These are phyloP conservation scores for Sericinus montela DNA, from an alignment of 2,888 invertebrate genomes.

Conservation along the genomic window DNA sequence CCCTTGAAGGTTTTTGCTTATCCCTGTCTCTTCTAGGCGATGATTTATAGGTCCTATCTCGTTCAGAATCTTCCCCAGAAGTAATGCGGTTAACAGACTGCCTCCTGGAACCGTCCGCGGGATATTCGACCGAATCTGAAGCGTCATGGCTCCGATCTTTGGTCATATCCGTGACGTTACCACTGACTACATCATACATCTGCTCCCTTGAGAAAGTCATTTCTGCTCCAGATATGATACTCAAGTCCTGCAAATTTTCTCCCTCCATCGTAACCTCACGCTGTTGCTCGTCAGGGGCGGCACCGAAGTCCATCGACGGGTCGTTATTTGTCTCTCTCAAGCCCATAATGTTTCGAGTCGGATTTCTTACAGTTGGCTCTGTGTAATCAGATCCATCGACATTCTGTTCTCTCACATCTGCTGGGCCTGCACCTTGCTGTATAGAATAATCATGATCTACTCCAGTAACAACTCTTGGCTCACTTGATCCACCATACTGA, in stretches of 20 bases:
- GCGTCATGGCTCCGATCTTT: conserved; percentile 46
- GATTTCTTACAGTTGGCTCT: conserved; percentile 46
- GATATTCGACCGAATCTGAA: conserved; percentile 51
- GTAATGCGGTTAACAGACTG: conserved; percentile 54
- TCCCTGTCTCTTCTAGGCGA: conserved; percentile 59
- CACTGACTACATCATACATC: conserved; percentile 70
- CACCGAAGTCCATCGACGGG: conserved; percentile 40
- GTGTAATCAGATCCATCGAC: conserved; percentile 69
- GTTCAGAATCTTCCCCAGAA: conserved; percentile 68
- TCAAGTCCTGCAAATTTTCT: conserved; percentile 75
- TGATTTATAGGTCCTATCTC: conserved; percentile 55
- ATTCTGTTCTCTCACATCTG: conserved; percentile 61
- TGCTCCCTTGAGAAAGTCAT: conserved; percentile 65
- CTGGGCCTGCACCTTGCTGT: conserved; percentile 44
- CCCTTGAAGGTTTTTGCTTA: conserved; percentile 48
- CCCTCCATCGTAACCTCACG: conserved; percentile 80
- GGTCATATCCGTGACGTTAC: conserved; percentile 40
- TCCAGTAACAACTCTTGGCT: conserved; percentile 77
- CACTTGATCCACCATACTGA: conserved; percentile 59
- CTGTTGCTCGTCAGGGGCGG: conserved; percentile 55
- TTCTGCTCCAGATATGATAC: conserved; percentile 53
- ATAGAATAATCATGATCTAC: conserved; percentile 65
- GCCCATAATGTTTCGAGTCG: conserved; percentile 47
- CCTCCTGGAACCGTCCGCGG: conserved; percentile 43
- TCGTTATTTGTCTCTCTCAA: conserved; percentile 40